Evolutionary conservation across 2,888 invertebrate species (phyloP).

Genomic region (Epinotia ramella): DNA sequence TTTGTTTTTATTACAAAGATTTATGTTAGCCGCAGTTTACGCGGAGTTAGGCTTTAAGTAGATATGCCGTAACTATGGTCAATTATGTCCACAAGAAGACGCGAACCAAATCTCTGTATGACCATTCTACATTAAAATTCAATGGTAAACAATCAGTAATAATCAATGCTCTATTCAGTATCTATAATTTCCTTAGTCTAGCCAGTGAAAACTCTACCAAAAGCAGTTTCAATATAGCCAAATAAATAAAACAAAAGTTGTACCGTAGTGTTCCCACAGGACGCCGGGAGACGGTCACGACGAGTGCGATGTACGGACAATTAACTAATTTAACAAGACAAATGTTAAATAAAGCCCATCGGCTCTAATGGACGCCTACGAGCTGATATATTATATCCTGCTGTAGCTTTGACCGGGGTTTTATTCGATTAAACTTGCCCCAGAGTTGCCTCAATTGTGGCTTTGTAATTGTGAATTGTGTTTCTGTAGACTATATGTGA

Average conservation of each 20-base stretch:
- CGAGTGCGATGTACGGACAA: conserved; percentile 63
- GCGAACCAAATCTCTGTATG: no score
- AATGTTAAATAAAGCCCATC: conserved; percentile 59
- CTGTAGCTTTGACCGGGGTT: conserved; percentile 33
- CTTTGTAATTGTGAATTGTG: conserved; percentile 4
- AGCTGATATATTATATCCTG: conserved; percentile 46
- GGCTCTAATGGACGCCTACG: conserved; percentile 68
- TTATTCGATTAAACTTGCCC: conserved; percentile 21
- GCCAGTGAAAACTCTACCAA: background rate
- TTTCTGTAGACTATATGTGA: background rate
- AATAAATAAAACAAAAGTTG: conserved; percentile 19
- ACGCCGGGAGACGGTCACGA: conserved; percentile 14
- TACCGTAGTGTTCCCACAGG: conserved; percentile 11
- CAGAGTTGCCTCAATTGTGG: conserved; percentile 14
- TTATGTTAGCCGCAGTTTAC: no score
- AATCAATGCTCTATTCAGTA: no score
- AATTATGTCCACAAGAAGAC: no score
- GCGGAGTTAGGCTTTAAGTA: no score
- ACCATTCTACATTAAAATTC: no score
- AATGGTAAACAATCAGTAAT: no score
- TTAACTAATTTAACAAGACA: conserved; percentile 67
- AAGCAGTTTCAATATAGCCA: background rate
- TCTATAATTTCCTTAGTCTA: no score
- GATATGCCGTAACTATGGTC: no score
- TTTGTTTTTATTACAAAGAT: background rate